These are phyloP conservation scores for Strigamia crassipes DNA, from an alignment of 2,888 invertebrate species.

Conservation along the genomic window DNA sequence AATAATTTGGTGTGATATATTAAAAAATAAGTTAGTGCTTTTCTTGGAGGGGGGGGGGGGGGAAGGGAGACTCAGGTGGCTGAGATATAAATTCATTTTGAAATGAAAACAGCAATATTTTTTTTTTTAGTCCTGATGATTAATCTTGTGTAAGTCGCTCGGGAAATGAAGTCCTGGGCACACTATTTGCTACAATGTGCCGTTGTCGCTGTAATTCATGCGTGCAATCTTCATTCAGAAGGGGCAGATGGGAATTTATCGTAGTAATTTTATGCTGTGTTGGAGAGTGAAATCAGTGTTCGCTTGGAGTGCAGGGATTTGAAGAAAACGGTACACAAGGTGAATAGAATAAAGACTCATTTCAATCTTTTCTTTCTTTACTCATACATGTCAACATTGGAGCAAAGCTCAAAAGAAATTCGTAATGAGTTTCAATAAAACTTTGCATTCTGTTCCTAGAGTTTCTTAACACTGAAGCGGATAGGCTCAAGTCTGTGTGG, in stretches of 20 bases:
- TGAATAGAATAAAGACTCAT: constrained; percentile 38
- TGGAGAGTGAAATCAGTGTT: constrained; percentile 37
- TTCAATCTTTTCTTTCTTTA: constrained; percentile 38
- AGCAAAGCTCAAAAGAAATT: constrained; percentile 14
- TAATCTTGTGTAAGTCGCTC: constrained; percentile 23
- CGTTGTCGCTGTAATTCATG: constrained; percentile 28
- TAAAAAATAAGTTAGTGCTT: background rate
- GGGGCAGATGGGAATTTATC: constrained; percentile 42
- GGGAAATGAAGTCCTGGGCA: constrained; percentile 38
- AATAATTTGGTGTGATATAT: background rate
- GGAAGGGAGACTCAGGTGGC: background rate
- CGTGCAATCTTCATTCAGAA: constrained; percentile 40
- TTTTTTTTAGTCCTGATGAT: constrained; percentile 1
- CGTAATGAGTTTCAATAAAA: background rate
- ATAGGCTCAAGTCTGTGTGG: background rate
- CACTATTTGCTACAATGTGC: constrained; percentile 38
- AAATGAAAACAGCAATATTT: constrained; percentile 13
- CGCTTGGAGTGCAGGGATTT: constrained; percentile 18
- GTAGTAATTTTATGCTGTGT: constrained; percentile 40
- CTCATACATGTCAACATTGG: constrained; percentile 13
- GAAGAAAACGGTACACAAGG: constrained; percentile 38
- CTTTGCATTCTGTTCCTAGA: background rate
- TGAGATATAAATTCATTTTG: constrained; percentile 20
- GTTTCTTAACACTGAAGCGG: background rate
- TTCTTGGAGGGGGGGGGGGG: too few species aligned